Evolutionary conservation across 2,888 invertebrate genomes (phyloP), one percentile per base, ranked within the genome.

Genomic region (Drosophila yooni): DNA sequence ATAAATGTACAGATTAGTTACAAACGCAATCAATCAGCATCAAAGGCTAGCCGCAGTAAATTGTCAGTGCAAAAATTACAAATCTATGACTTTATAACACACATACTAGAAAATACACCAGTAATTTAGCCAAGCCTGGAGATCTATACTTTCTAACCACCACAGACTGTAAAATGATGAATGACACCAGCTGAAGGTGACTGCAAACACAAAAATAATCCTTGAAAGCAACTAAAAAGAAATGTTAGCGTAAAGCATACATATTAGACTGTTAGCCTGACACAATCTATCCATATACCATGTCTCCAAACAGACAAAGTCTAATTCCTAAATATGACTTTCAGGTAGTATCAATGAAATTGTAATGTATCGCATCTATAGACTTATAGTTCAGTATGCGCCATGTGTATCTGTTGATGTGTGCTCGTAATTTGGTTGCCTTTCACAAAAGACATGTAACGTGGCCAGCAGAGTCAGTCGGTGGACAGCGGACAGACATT

Each of bases 1-100:
- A 88, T 88, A 88, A 88, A 88, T 83, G 88, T 88, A 85, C 85
- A 88, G 88, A 88, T 88, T 87, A 85, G 83, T 88, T 88, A 82
- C 83, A 82, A 74, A 71, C 79, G 88, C 79, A 88, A 88, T 88
- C 88, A 88, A 88, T 88, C 88, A 88, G 82, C 88, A 82, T 88
- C 81, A 83, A 84, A 78, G 69, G 82, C 59, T 54, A 67, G 79
- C 87, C 82, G 76, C 83, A 62, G 85, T 59, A 77, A 88, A 89
- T 89, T 84, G 88, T 75, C 84, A 79, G 78, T 70, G 60, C 69
- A 68, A 64, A 82, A 75, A 75, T 86, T 72, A 83, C 89, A 69
- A 59, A 66, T 79, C 75, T 70, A 53, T 74, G 79, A 74, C 65
- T 82, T 68, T 65, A 82, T 82, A 76, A 68, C 69, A 58, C 33